Conservation (phyloP, 2,113 vertebrate species). For the Macheiramphus alcinus region DNA sequence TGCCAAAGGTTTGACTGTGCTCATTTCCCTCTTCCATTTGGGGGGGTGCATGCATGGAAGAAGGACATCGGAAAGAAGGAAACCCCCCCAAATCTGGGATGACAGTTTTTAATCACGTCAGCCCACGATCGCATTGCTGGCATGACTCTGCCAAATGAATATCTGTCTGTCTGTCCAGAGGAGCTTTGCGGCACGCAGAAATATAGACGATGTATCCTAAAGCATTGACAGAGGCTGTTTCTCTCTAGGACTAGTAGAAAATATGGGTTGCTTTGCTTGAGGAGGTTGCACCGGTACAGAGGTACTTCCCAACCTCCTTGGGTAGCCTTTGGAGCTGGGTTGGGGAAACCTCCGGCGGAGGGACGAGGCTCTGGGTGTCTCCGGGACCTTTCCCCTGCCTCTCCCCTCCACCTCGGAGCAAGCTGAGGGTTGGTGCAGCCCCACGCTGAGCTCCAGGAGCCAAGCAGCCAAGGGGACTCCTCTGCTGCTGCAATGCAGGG, state of each 20-base stretch:
- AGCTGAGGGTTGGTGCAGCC: background rate
- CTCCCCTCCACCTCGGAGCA: rapidly evolving
- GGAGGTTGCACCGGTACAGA: background rate
- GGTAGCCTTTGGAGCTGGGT: background rate
- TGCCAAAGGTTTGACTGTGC: constrained; percentile 24
- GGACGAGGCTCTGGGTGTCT: background rate
- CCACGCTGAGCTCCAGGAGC: background rate
- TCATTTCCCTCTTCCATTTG: background rate
- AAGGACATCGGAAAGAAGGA: background rate
- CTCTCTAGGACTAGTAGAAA: background rate
- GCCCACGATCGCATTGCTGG: background rate
- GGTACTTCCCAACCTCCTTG: background rate
- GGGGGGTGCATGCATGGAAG: background rate
- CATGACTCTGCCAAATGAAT: background rate
- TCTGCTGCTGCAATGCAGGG: constrained; percentile 74
- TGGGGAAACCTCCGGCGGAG: background rate
- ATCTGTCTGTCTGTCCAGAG: background rate
- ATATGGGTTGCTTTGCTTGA: background rate
- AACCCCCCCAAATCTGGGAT: background rate
- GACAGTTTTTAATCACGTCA: background rate
- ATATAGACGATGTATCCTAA: background rate
- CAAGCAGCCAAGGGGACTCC: constrained; percentile 10
- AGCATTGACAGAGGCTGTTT: background rate
- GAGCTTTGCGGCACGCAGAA: background rate
- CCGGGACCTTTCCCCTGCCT: background rate